These are phyloP conservation scores for Ptilodon capucinus DNA, from an alignment of 2,888 invertebrate genomes.

Conservation along the genomic window DNA sequence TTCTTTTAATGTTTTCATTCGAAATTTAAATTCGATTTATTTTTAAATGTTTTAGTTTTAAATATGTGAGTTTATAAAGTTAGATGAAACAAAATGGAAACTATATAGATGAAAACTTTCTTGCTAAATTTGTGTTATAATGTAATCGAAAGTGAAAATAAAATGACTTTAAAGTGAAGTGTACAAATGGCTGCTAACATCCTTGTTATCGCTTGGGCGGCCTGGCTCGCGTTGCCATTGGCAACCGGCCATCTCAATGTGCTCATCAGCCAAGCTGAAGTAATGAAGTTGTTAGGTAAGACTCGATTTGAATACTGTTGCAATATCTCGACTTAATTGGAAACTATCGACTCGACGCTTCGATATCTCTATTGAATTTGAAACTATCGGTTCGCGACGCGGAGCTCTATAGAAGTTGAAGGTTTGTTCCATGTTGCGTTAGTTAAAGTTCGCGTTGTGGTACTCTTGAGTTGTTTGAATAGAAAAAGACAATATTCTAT, in stretches of 20 bases:
- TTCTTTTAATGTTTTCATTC: neutral
- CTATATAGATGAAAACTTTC: constrained; percentile 36
- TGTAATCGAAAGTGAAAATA: constrained; percentile 66
- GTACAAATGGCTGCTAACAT: constrained; percentile 63
- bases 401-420: neutral
- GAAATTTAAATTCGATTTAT: constrained; percentile 8
- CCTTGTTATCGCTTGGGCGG: constrained; percentile 69
- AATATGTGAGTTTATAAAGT: neutral
- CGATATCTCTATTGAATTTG: constrained; percentile 16
- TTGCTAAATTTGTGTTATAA: constrained; percentile 39
- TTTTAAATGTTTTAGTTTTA: neutral
- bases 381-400: neutral
- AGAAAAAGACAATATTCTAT: neutral
- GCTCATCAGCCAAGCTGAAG: constrained; percentile 90
- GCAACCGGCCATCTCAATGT: constrained; percentile 89
- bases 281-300: constrained; percentile 91
- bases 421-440: neutral
- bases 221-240: constrained; percentile 75
- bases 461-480: neutral
- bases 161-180: constrained; percentile 64
- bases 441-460: neutral
- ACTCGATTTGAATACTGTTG: constrained; percentile 42
- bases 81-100: constrained; percentile 42
- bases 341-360: constrained; percentile 30
- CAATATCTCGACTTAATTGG: constrained; percentile 27